Evolutionary conservation across 2,797 vertebrate species (phyloP), one percentile per base, ranked within the genome.

Genomic region (Synaphobranchus kaupii): DNA sequence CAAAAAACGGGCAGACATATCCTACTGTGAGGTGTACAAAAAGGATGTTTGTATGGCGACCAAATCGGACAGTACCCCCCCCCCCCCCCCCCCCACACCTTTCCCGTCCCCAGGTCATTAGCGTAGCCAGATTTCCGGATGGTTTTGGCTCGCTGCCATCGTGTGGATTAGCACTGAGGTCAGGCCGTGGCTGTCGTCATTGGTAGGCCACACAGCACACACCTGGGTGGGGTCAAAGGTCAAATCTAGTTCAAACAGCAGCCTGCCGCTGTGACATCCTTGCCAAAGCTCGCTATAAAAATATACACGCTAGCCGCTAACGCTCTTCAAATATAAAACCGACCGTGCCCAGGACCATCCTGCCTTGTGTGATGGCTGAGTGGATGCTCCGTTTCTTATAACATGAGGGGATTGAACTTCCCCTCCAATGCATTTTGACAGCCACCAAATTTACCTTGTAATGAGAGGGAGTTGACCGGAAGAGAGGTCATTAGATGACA

Each of bases 131-230:
- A 28, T 68, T 6, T 13, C 82, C 82, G 28, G 82, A 25, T 89
- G 90, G 90, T 92, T 91, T 91, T 84, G 88, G 91, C 92, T 90
- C 86, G 88, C 86, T 90, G 93, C 93, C 92, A 87, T 92, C 80
- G 82, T 90, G 90, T 87, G 90, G 89, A 92, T 92, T n/a, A n/a
- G 92, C 91, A 94, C 94, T 52, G 89, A 95, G 94, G 94, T 93
- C 94, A 95, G 92, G 87, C 20, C 90, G 93, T 91, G 93, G 90
- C 82, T 85, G 88, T 90, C 88, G 92, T 83, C 85, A 83, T 93
- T 94, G 93, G 92, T 92, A 88, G 93, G 93, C 83, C 94, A 92
- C 85, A 81, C 86, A 92, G 92, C 91, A 88, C 89, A 89, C 89
- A 93, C 91, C 90, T 91, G 85, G 89, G 91, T 89, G 86, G 90